Conservation (phyloP, 2,797 vertebrate genomes). For the Enteromius anoplus region DNA sequence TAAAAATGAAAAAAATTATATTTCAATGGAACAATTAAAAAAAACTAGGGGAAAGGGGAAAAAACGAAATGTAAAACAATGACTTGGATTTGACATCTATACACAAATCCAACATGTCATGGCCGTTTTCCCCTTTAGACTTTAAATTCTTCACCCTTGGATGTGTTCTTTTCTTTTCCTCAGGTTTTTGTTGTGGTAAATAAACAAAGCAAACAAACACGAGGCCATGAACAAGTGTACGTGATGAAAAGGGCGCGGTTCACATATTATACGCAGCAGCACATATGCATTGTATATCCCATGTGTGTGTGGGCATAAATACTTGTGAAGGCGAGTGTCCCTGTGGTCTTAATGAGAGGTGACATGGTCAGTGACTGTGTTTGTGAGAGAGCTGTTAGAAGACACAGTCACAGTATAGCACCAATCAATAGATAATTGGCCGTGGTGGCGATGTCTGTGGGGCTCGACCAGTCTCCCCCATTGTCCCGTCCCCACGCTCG, state of each 20-base stretch:
- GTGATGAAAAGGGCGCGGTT: background rate
- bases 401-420: slow-evolving; percentile 81
- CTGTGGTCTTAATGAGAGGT: slow-evolving; percentile 71
- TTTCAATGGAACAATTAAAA: background rate
- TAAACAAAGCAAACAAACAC: background rate
- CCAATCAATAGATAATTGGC: slow-evolving; percentile 91
- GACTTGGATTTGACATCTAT: background rate
- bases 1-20: background rate
- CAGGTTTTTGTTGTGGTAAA: slow-evolving; percentile 6
- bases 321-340: slow-evolving; percentile 39
- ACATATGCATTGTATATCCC: background rate
- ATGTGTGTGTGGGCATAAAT: slow-evolving; percentile 20
- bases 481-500: slow-evolving; percentile 76
- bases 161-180: background rate
- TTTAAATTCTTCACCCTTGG: background rate
- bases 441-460: slow-evolving; percentile 63
- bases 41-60: background rate
- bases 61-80: background rate
- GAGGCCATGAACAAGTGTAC: slow-evolving; percentile 1
- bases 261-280: background rate
- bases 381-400: slow-evolving; percentile 75
- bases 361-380: slow-evolving; percentile 80
- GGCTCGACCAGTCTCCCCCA: slow-evolving; percentile 78
- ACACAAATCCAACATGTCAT: background rate
- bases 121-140: background rate